These are phyloP conservation scores for Phylloscopus trochilus DNA, from an alignment of 2,113 vertebrate genomes.

Conservation along the genomic window DNA sequence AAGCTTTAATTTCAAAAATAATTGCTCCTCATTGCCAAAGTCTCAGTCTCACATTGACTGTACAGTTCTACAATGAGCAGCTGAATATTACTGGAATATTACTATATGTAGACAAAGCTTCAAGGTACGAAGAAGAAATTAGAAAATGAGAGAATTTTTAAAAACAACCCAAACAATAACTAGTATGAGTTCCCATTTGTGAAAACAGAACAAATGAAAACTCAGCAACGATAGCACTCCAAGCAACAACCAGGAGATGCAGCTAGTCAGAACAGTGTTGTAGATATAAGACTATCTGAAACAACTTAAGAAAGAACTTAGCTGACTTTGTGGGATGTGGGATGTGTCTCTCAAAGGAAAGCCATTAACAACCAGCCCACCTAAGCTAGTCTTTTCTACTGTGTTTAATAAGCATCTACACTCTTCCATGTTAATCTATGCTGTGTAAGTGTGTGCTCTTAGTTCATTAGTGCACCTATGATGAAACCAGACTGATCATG, in stretches of 20 bases:
- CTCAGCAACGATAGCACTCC: not conserved
- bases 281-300: not conserved
- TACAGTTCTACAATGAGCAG: not conserved
- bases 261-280: not conserved
- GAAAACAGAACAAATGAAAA: not conserved
- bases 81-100: not conserved
- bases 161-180: not conserved
- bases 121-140: not conserved
- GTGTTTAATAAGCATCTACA: not conserved
- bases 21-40: not conserved
- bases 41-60: not conserved
- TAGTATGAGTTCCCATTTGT: not conserved
- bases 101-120: not conserved
- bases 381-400: not conserved
- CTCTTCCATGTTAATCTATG: not conserved
- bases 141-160: not conserved
- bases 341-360: not conserved
- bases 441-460: not conserved
- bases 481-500: not conserved
- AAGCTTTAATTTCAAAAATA: not conserved
- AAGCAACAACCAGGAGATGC: not conserved
- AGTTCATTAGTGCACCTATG: not conserved
- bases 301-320: not conserved
- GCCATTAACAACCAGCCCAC: not conserved
- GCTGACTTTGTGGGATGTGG: not conserved